Evolutionary conservation across 2,888 invertebrate species (phyloP).

Genomic region (Sinhomidia bicolor): DNA sequence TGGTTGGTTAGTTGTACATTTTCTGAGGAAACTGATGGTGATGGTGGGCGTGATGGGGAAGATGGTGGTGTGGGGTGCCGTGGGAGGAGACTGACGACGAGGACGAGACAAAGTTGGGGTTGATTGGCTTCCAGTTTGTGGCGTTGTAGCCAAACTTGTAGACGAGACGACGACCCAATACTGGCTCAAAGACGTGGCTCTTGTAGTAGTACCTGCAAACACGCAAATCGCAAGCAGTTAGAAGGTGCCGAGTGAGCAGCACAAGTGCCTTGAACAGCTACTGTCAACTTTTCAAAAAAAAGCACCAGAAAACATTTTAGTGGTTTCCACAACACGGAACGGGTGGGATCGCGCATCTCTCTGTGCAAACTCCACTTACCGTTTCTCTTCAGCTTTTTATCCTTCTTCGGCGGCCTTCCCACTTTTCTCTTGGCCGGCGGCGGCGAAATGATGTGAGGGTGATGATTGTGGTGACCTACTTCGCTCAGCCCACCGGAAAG

Average conservation of each 20-base stretch:
- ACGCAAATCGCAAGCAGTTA: too few species aligned
- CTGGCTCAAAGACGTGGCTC: conserved; percentile 88
- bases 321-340: too few species aligned
- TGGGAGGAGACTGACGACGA: not conserved
- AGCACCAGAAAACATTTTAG: too few species aligned
- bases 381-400: conserved; percentile 79
- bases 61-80: not conserved
- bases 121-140: conserved; percentile 88
- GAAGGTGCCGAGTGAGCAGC: too few species aligned
- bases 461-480: conserved; percentile 17
- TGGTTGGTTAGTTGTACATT: too few species aligned
- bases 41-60: not conserved
- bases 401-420: conserved; percentile 80
- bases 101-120: conserved; percentile 83
- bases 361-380: too few species aligned
- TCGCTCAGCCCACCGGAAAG: conserved; percentile 76
- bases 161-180: conserved; percentile 88
- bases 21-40: not conserved
- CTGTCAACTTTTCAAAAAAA: too few species aligned
- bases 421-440: conserved; percentile 78
- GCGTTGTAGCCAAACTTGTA: conserved; percentile 92
- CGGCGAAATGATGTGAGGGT: conserved; percentile 70
- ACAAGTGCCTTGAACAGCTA: too few species aligned
- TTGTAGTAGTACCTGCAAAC: conserved; percentile 89
- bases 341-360: too few species aligned